These are phyloP conservation scores for Hirundichthys speculiger DNA, from an alignment of 2,113 vertebrate species.

Conservation along the genomic window DNA sequence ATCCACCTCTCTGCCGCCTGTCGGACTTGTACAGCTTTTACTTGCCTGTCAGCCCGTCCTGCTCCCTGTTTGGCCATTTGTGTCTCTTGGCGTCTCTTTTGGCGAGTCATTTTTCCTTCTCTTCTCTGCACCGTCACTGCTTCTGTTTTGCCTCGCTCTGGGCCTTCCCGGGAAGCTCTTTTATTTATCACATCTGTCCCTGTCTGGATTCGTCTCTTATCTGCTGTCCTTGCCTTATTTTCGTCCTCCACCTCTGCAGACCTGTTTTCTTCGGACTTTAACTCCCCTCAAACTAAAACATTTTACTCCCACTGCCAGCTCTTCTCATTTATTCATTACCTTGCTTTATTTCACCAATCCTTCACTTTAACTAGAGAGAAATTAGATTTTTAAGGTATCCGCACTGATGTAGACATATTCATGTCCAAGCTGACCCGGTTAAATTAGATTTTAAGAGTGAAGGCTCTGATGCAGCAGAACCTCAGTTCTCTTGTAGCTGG, in stretches of 20 bases:
- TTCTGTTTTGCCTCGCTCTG: slow-evolving; percentile 1
- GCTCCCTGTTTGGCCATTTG: slow-evolving; percentile 46
- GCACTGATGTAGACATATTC: too few species aligned
- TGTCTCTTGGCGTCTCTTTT: slow-evolving; percentile 41
- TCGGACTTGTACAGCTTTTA: slow-evolving; percentile 60
- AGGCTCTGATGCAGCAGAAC: too few species aligned
- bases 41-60: slow-evolving; percentile 57
- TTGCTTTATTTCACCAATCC: neutral
- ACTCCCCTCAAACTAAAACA: slow-evolving; percentile 17
- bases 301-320: neutral
- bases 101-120: slow-evolving; percentile 36
- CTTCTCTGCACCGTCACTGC: neutral
- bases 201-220: slow-evolving; percentile 43
- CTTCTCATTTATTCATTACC: too few species aligned
- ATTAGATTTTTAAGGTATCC: too few species aligned
- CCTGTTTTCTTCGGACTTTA: slow-evolving; percentile 12
- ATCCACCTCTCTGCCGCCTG: neutral
- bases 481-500: too few species aligned
- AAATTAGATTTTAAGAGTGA: too few species aligned
- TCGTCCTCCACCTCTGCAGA: slow-evolving; percentile 17
- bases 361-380: too few species aligned
- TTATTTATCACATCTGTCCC: slow-evolving; percentile 26
- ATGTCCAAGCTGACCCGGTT: too few species aligned
- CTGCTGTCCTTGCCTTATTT: slow-evolving; percentile 38
- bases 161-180: slow-evolving; percentile 25